Base-by-base conservation (phyloP, 1,140 invertebrate species). In the Procambarus virginalis region DNA sequence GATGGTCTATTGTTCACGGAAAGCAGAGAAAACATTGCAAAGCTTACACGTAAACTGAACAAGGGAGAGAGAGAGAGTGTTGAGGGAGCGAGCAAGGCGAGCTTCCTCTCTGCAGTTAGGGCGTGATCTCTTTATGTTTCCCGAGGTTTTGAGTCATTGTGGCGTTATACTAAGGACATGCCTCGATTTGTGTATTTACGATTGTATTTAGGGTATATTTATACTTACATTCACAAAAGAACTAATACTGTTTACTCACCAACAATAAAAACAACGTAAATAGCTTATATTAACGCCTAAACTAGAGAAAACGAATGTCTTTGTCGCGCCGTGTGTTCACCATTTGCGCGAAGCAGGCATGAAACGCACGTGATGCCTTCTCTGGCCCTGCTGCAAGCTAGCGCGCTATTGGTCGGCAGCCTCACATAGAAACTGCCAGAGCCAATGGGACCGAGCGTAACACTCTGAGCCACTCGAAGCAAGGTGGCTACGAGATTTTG, bases 311-410 rank as follows among this genome's bases (percentile, higher is more conserved):
- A 89, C 73, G 55, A 89, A 89, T 84, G 81, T 78, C 88, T 84
- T 89, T 89, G 81, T 89, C 88, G 88, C 88, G 73, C 77, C 12
- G 60, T 89, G 88, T 84, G 75, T 81, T 79, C 75, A 48, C 34
- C 75, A 84, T 79, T 81, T 89, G 87, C 87, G 88, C 88, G 88
- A 75, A 84, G 64, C 88, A 89, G 88, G 88, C 88, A 89, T 89
- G 88, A 89, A 75, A 89, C 88, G 88, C 88, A 89, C 88, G 88
- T 89, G 88, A 89, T 89, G 88, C 88, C 88, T 76, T 76, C 81
- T 20, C 75, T 73, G 34, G 14, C 70, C 58, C 73, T 14, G 14
- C 12, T 84, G 45, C 17, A 60, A 68, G n/a, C 55, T 51, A 14
- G 34, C 81, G 34, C 51, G 88, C 58, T 49, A 84, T 79, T 89